These are phyloP conservation scores for Sebastes goodei DNA, from an alignment of 2,797 vertebrate species.

Conservation along the genomic window DNA sequence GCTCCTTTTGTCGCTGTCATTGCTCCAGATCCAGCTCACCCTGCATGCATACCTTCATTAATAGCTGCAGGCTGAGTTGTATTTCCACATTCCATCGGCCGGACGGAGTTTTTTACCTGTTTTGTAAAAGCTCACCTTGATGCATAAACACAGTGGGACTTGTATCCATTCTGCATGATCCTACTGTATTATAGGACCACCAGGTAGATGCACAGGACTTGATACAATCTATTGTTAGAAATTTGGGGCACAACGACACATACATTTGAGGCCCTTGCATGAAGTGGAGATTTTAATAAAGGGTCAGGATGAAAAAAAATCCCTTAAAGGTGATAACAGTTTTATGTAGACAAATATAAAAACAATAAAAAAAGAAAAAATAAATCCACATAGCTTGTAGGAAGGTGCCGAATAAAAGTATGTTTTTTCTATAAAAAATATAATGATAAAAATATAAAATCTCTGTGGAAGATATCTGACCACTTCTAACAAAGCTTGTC, in stretches of 20 bases:
- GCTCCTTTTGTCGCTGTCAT: constrained; percentile 65
- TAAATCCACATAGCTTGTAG: no score
- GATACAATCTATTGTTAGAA: no score
- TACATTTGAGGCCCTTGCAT: background rate
- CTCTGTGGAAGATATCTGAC: no score
- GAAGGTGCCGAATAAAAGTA: no score
- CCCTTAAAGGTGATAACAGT: no score
- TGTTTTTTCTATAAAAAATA: no score
- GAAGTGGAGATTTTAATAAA: background rate
- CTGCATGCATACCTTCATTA: constrained; percentile 85
- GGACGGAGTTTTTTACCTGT: constrained; percentile 90
- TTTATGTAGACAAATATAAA: no score
- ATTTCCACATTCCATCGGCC: constrained; percentile 97
- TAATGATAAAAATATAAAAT: no score
- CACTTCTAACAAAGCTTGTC: no score
- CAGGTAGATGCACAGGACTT: background rate
- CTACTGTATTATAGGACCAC: background rate
- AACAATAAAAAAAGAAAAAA: no score
- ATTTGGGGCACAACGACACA: background rate
- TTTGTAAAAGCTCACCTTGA: constrained; percentile 82
- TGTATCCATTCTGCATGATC: background rate
- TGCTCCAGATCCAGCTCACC: constrained; percentile 69
- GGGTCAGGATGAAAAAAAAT: background rate
- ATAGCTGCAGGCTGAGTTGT: constrained; percentile 89
- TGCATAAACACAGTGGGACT: constrained; percentile 59